These are phyloP conservation scores for Noturus placidus DNA, from an alignment of 2,113 vertebrate genomes.

Conservation along the genomic window DNA sequence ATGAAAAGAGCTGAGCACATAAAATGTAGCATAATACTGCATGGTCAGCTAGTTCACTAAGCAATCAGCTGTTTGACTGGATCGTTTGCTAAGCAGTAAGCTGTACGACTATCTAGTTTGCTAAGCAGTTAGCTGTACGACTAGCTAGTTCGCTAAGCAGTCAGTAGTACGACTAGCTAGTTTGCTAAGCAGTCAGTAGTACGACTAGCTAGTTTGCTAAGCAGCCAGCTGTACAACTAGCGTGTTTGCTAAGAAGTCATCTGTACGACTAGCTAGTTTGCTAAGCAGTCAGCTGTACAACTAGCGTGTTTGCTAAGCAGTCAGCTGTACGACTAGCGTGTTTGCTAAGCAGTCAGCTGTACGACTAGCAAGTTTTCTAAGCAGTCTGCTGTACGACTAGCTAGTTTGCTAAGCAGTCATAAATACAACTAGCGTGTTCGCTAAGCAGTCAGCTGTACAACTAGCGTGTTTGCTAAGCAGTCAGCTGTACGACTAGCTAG, in stretches of 20 bases:
- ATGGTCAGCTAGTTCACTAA: background rate
- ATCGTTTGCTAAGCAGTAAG: background rate
- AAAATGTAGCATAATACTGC: background rate
- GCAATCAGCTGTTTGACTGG: background rate
- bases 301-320: background rate
- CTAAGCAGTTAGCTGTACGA: background rate
- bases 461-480: background rate
- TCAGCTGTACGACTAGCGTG: too few relatives aligned
- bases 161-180: too few relatives aligned
- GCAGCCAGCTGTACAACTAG: background rate
- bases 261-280: background rate
- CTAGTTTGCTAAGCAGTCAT: background rate
- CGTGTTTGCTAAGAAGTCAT: background rate
- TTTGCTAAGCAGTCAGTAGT: background rate
- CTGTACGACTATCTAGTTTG: background rate
- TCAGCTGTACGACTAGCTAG: too few relatives aligned
- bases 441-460: background rate
- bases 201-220: background rate
- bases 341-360: background rate
- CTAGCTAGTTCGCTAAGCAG: background rate
- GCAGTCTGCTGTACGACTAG: background rate
- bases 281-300: background rate
- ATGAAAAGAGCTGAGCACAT: background rate
- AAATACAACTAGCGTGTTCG: background rate
- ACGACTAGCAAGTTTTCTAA: background rate